Percentiles rank a stretch among this genome's conserved stretches.
Conservation (phyloP, 2,797 vertebrate species). For the Gambusia yucatana region DNA sequence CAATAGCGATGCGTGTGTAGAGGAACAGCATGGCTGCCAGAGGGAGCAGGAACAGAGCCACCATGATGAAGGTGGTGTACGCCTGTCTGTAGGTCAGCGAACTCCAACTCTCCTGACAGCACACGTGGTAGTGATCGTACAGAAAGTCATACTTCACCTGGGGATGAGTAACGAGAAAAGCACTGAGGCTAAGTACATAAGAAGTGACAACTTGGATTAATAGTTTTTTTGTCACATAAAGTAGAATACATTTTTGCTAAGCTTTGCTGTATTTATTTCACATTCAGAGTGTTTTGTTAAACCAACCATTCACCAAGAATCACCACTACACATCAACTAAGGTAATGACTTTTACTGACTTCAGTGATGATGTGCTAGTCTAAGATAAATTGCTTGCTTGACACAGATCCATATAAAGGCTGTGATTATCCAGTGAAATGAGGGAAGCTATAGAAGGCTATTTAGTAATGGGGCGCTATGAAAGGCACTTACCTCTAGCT, state of each 20-base stretch:
- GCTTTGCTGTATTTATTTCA: neutral
- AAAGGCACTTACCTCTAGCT: conserved; percentile 78
- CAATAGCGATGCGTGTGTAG: conserved; percentile 83
- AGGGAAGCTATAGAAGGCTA: neutral
- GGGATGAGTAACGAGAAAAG: neutral
- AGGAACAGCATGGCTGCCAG: conserved; percentile 84
- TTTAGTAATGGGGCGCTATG: neutral
- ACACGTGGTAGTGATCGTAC: conserved; percentile 86
- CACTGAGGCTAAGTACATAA: neutral
- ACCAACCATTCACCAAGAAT: neutral
- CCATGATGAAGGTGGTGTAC: conserved; percentile 88
- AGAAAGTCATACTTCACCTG: conserved; percentile 89
- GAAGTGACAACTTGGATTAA: neutral
- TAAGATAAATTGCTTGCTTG: neutral
- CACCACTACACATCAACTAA: neutral
- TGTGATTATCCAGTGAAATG: neutral
- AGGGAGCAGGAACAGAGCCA: conserved; percentile 86
- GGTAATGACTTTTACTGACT: neutral
- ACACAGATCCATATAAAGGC: neutral
- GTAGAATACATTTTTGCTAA: neutral
- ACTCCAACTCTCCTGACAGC: conserved; percentile 86
- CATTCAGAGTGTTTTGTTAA: neutral
- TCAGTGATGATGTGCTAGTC: neutral
- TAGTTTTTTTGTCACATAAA: neutral
- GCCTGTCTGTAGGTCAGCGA: conserved; percentile 76